A percentile compares a stretch with the other conserved stretches of the same genome.
phyloP scores from a whole-genome alignment of 2,113 vertebrate species.

The Lagopus muta region DNA sequence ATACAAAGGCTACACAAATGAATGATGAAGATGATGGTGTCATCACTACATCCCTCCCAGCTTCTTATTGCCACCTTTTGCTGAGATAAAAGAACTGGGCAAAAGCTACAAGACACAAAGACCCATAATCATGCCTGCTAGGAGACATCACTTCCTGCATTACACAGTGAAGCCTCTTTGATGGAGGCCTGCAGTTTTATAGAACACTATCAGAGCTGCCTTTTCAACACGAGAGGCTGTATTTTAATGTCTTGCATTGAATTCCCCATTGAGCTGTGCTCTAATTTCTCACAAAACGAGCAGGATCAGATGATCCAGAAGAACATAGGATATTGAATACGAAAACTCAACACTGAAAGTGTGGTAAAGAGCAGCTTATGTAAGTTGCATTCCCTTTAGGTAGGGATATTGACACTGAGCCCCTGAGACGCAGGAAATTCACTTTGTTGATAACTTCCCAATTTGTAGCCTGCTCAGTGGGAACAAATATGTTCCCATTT shows the following conservation, averaged over 20 bases:
- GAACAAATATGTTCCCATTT: not conserved
- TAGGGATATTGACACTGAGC: not conserved
- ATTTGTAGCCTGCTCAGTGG: conserved; percentile 11
- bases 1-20: not conserved
- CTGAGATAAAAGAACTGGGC: not conserved
- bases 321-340: not conserved
- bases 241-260: not conserved
- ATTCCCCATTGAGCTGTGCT: not conserved
- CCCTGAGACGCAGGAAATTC: conserved; percentile 44
- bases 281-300: conserved; percentile 26
- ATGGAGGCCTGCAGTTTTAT: not conserved
- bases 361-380: conserved; percentile 2
- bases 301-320: conserved; percentile 30
- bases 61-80: not conserved
- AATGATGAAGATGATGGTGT: not conserved
- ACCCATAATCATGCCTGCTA: not conserved
- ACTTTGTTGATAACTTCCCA: conserved; percentile 19
- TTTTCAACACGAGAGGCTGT: conserved; percentile 1
- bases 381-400: conserved; percentile 2
- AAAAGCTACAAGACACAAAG: not conserved
- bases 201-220: not conserved
- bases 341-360: not conserved
- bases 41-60: not conserved
- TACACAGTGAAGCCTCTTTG: not conserved
- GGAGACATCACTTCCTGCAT: not conserved